phyloP scores from a whole-genome alignment of 2,888 invertebrate genomes.

The Lamellibrachia columna region DNA sequence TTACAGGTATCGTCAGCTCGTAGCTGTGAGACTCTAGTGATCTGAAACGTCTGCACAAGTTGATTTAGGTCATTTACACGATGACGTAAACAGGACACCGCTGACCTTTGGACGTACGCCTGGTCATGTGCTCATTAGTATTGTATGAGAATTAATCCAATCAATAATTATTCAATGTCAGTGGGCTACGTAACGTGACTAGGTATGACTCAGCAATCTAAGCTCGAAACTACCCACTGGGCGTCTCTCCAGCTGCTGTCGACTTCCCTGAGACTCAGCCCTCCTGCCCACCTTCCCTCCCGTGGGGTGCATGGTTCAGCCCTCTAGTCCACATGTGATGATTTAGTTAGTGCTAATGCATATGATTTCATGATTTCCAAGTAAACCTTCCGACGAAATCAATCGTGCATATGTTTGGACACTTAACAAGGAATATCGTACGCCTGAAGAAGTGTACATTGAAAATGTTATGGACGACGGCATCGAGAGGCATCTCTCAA shows the following conservation, averaged over 20 bases:
- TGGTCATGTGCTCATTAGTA: constrained; percentile 1
- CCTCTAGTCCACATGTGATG: not conserved
- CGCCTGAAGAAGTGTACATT: too few relatives aligned
- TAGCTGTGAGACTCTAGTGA: not conserved
- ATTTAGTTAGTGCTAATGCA: constrained; percentile 1
- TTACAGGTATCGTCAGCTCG: not conserved
- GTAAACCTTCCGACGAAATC: not conserved
- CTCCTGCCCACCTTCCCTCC: not conserved
- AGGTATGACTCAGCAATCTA: not conserved
- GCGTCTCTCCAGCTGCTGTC: not conserved
- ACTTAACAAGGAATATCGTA: too few relatives aligned
- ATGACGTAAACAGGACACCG: not conserved
- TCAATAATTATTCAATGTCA: not conserved
- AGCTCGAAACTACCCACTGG: not conserved
- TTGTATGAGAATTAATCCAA: not conserved
- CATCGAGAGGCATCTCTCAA: not conserved
- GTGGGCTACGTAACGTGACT: not conserved
- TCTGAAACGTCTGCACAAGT: not conserved
- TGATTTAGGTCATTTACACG: not conserved
- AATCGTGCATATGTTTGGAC: too few relatives aligned
- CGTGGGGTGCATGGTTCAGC: not conserved
- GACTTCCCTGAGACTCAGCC: not conserved
- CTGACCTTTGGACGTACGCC: not conserved
- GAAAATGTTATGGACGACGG: too few relatives aligned
- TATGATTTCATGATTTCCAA: not conserved